Percentiles rank a stretch among this genome's conserved stretches.
Evolutionary conservation across 2,888 invertebrate species (phyloP).

Genomic region (Hirtodrosophila confusa): DNA sequence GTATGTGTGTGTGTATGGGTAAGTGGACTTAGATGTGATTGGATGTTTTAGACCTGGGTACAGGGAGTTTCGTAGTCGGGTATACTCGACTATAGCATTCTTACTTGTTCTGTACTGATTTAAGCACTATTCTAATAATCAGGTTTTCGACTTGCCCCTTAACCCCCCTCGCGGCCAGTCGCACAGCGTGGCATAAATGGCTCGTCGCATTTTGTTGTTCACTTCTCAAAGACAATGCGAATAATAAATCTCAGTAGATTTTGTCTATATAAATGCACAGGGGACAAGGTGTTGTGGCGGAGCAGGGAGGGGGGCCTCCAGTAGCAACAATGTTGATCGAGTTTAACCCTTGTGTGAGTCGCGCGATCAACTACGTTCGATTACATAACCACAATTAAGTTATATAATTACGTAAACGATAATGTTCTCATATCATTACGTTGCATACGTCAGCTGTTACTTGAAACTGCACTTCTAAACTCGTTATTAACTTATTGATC

Average conservation of each 20-base stretch:
- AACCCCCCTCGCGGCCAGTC: conserved; percentile 8
- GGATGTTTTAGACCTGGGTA: no score
- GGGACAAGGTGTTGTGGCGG: neutral
- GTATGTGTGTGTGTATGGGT: conserved; percentile 25
- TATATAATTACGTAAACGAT: conserved; percentile 30
- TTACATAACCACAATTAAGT: conserved; percentile 7
- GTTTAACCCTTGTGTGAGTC: conserved; percentile 22
- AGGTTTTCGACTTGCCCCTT: conserved; percentile 55
- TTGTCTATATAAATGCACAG: neutral
- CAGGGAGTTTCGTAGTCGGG: no score
- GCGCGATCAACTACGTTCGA: neutral
- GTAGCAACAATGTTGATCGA: conserved; percentile 38
- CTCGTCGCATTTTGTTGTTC: conserved; percentile 24
- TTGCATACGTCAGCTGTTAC: no score
- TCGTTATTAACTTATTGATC: no score
- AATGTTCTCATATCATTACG: no score
- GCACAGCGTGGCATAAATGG: conserved; percentile 55
- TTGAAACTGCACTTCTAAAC: no score
- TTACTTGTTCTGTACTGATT: conserved; percentile 32
- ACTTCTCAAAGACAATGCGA: conserved; percentile 39
- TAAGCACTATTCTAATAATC: conserved; percentile 64
- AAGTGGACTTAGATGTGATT: no score
- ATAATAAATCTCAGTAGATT: conserved; percentile 40
- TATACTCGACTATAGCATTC: no score
- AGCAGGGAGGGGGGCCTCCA: neutral